Base-by-base conservation (phyloP, 2,888 invertebrate genomes). In the Onthophagus sagittarius region DNA sequence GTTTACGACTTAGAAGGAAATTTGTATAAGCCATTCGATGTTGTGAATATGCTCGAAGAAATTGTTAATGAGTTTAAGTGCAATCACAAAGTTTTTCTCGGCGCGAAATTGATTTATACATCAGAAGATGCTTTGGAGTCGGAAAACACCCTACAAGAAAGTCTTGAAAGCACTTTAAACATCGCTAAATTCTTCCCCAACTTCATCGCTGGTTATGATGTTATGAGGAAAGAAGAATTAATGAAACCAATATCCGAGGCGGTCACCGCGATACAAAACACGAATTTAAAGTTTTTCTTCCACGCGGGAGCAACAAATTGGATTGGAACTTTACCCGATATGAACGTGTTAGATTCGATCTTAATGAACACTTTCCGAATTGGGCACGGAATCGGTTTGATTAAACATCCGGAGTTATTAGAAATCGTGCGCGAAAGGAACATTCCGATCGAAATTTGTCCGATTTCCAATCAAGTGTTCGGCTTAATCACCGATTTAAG, bases 301-400 rank as follows among this genome's bases (percentile, higher is more conserved):
- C 94, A 95, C 81, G 93, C 94, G 0, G 95, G 94, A 0, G 94
- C 95, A 84, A 94, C 94, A 0, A 90, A 93, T 81, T 93, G 93
- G 93, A 89, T 86, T 79, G 93, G 90, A 14, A 86, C 86, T n/a
- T 77, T 83, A 0, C 88, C 90, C 0, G 94, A 95, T 81, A 88
- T 90, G 73, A 94, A 94, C 82, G 83, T 95, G 7, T 84, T 93
- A 13, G 95, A 95, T 80, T 94, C 95, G 0, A 85, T 94, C 39
- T 83, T 95, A 53, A 83, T 95, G 67, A 92, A 93, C 70, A 88
- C 92, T 0, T 91, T 91, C 78, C 87, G 95, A 69, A 90, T 95
- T 73, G 95, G 94, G 0, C 95, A 95, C 77, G 95, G 91, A 1
- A 94, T 90, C 77, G 92, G 92, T 0, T 80, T 94, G 39, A 81